Percentiles rank a stretch among this genome's conserved stretches.
Conservation (phyloP, 2,113 vertebrate species). For the Sylvilagus bachmani region DNA sequence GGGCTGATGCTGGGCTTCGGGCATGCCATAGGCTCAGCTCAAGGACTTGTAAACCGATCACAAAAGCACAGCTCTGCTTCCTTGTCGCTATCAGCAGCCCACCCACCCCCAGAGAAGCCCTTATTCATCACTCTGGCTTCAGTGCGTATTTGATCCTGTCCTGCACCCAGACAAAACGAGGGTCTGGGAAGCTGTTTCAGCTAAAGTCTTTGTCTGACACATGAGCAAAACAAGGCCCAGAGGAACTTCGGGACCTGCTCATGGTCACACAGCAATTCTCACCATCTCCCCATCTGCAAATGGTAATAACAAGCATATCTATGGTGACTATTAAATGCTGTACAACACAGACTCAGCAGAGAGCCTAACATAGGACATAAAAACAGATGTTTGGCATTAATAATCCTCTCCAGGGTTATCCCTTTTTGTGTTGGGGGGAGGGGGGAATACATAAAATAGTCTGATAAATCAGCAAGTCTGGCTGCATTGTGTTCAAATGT, state of each 20-base stretch:
- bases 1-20: not conserved
- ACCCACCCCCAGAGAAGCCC: not conserved
- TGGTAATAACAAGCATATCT: not conserved
- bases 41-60: not conserved
- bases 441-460: not conserved
- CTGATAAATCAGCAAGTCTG: not conserved
- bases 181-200: not conserved
- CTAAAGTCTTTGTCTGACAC: not conserved
- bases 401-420: slow-evolving; percentile 1
- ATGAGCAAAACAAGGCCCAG: not conserved
- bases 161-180: not conserved
- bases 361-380: not conserved
- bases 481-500: not conserved
- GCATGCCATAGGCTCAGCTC: not conserved
- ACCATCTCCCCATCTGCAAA: not conserved
- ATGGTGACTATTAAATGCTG: not conserved
- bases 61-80: not conserved
- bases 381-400: slow-evolving; percentile 8
- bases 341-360: not conserved
- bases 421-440: not conserved
- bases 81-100: not conserved
- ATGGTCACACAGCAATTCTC: not conserved
- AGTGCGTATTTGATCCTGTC: not conserved
- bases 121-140: not conserved
- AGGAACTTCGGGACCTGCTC: not conserved